A percentile compares a stretch with the other conserved stretches of the same genome.
phyloP scores from a whole-genome alignment of 2,797 vertebrate genomes.

The Tadarida brasiliensis region DNA sequence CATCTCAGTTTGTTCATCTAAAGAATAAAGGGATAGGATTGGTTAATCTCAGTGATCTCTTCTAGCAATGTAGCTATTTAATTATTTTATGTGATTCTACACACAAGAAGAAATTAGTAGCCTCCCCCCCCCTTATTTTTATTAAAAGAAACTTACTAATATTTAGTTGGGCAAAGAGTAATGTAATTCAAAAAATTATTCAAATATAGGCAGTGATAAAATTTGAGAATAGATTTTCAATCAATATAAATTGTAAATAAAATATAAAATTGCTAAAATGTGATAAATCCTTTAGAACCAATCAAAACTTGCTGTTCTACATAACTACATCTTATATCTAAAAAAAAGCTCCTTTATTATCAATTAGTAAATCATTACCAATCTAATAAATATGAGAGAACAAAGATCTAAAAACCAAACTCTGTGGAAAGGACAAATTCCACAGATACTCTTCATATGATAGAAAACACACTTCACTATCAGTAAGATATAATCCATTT shows the following conservation, averaged over 20 bases:
- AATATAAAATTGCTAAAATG: neutral
- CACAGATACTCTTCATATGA: neutral
- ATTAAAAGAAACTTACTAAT: neutral
- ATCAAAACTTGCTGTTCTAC: neutral
- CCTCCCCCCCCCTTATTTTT: too few relatives aligned
- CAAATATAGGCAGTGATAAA: neutral
- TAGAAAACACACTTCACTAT: neutral
- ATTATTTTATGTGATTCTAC: neutral
- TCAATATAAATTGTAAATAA: neutral
- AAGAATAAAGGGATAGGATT: neutral
- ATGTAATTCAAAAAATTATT: neutral
- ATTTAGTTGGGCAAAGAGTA: neutral
- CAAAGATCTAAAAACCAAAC: neutral
- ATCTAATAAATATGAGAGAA: neutral
- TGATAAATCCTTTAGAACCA: neutral
- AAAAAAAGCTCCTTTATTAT: neutral
- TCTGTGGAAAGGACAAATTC: constrained; percentile 50
- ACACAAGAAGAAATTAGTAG: neutral
- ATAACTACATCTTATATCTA: neutral
- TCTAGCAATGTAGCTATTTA: neutral
- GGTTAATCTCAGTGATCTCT: neutral
- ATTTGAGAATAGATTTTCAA: neutral
- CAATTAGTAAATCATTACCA: neutral
- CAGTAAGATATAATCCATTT: neutral
- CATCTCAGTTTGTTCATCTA: neutral